phyloP scores from a whole-genome alignment of 30 jellyfish, hydroid and myxozoan species.

The Mastigias papua region DNA sequence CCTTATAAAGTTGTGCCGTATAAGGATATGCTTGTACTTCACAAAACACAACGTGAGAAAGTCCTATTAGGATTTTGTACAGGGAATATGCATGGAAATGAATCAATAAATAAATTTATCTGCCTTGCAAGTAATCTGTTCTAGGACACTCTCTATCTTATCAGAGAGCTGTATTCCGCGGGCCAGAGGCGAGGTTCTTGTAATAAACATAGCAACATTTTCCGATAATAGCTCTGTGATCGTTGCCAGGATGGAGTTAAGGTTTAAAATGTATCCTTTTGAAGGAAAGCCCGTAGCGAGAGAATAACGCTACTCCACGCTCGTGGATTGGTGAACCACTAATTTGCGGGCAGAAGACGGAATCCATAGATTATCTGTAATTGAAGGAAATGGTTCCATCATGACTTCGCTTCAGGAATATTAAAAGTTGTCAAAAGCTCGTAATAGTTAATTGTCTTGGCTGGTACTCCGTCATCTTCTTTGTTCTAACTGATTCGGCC shows the following conservation, averaged over 20 bases:
- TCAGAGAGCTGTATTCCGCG: background rate
- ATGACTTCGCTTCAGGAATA: background rate
- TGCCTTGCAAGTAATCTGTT: too few species aligned
- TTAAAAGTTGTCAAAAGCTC: background rate
- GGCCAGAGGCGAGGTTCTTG: background rate
- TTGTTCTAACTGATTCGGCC: too few species aligned
- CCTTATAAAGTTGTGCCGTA: too few species aligned
- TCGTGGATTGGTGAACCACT: background rate
- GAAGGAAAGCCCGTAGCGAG: background rate
- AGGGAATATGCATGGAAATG: too few species aligned
- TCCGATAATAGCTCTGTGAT: background rate
- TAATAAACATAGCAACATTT: background rate
- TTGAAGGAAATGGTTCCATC: too few species aligned
- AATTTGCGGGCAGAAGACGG: conserved; percentile 11
- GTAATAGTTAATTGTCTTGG: too few species aligned
- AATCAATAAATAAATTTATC: too few species aligned
- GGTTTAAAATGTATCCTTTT: too few species aligned
- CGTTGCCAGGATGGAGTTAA: background rate
- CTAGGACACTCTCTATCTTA: background rate
- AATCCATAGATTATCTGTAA: background rate
- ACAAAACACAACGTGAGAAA: too few species aligned
- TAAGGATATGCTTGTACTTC: too few species aligned
- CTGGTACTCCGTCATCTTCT: too few species aligned
- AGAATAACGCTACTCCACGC: background rate
- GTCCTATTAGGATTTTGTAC: too few species aligned